Evolutionary conservation across 1,140 invertebrate species (phyloP).

Genomic region (Oppia nitens): DNA sequence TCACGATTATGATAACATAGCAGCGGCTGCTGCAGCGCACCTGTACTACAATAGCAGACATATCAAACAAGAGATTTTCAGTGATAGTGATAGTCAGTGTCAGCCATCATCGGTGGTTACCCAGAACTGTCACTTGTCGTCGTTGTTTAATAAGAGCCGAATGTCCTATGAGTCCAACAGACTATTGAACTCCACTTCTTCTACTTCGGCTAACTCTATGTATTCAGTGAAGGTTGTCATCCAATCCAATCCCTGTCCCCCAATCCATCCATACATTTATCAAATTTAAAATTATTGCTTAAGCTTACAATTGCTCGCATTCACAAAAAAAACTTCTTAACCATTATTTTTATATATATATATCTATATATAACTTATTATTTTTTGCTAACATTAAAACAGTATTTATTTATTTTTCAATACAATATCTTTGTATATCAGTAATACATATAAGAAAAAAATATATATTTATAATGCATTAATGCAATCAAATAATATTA

Average conservation of each 20-base stretch:
- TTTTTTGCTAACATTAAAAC: too few relatives aligned
- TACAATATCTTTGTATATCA: too few relatives aligned
- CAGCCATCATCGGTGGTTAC: background rate
- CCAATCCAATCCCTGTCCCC: background rate
- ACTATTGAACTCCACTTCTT: background rate
- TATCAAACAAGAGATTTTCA: conserved; percentile 5
- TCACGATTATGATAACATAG: background rate
- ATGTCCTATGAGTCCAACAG: background rate
- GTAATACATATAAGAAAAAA: too few relatives aligned
- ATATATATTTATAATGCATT: too few relatives aligned
- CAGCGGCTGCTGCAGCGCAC: background rate
- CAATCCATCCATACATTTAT: background rate
- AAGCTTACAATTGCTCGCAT: too few relatives aligned
- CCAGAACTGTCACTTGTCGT: background rate
- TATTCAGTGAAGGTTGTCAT: conserved; percentile 4
- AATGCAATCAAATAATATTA: too few relatives aligned
- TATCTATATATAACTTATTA: too few relatives aligned
- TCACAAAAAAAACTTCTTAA: too few relatives aligned
- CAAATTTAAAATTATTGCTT: background rate
- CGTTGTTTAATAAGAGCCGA: background rate
- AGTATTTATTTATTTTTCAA: too few relatives aligned
- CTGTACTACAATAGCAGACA: conserved; percentile 1
- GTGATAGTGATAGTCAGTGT: background rate
- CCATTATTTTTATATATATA: too few relatives aligned
- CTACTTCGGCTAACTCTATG: background rate